These are phyloP conservation scores for Piprites chloris DNA, from an alignment of 2,113 vertebrate genomes.

Conservation along the genomic window DNA sequence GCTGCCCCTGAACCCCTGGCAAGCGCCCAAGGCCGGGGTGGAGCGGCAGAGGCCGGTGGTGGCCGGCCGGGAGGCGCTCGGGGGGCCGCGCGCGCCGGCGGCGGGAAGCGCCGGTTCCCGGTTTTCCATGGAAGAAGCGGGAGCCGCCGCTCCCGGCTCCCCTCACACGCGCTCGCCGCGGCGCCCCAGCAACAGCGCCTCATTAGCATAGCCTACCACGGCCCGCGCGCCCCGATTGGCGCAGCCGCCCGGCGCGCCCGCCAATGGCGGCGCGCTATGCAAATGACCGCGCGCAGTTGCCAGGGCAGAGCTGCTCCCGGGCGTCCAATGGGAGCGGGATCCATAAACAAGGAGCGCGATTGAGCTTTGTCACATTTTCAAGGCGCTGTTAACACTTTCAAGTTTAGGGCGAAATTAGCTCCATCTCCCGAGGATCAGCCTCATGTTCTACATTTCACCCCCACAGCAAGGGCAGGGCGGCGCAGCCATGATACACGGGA, in stretches of 20 bases:
- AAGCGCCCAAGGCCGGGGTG: too few relatives aligned
- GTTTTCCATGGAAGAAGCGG: too few relatives aligned
- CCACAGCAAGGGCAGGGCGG: conserved; percentile 59
- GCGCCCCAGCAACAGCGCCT: conserved; percentile 95
- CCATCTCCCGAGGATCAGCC: conserved; percentile 58
- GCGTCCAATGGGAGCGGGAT: conserved; percentile 98
- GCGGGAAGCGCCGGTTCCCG: too few relatives aligned
- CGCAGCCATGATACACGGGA: conserved; percentile 47
- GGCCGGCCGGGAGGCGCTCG: too few relatives aligned
- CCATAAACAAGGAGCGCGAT: conserved; percentile 97
- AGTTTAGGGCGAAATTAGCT: conserved; percentile 70
- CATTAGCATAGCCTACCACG: conserved; percentile 99
- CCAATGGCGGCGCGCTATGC: conserved; percentile 91
- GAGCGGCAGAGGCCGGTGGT: too few relatives aligned
- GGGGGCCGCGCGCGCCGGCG: too few relatives aligned
- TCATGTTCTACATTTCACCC: conserved; percentile 54
- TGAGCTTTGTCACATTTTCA: conserved; percentile 96
- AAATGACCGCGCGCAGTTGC: conserved; percentile 96
- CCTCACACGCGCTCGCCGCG: not conserved
- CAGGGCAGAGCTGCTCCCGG: conserved; percentile 91
- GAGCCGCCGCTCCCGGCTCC: too few relatives aligned
- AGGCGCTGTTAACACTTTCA: conserved; percentile 89
- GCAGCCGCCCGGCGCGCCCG: conserved; percentile 71
- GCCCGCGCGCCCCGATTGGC: conserved; percentile 87
- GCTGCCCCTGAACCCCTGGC: too few relatives aligned